Evolutionary conservation across 1,140 invertebrate species (phyloP), one percentile per base, ranked within the genome.

Genomic region (Pteromalus puparum): DNA sequence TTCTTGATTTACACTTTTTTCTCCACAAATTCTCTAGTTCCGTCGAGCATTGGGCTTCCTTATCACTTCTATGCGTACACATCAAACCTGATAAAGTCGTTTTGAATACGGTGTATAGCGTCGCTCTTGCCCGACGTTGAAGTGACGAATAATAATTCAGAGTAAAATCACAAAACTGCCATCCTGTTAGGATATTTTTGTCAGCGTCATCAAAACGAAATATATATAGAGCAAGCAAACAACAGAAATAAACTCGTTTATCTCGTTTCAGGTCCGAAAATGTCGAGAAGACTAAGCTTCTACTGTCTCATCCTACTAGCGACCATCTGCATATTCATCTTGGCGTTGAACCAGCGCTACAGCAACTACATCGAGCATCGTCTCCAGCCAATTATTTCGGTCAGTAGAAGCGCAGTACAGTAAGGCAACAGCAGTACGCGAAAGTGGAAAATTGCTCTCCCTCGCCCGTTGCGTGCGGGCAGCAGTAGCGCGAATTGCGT

Each of bases 311-410:
- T 93, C 87, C 90, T 89, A 84, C 89, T 93, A 82, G 89, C 89
- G 84, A 92, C 91, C 34, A 81, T 92, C 86, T 93, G 92, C 88
- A 92, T 93, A 46, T 92, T 92, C 88, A 90, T 93, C 87, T 82
- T 93, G 86, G 90, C 90, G 21, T 90, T 93, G 87, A 92, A 92
- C 88, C 92, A 93, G 85, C 91, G 90, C 28, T 91, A 90, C 83
- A 92, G 89, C 87, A 92, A 88, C 88, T 92, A 92, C 85, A 88
- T 93, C 77, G 92, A 92, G 84, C 90, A 92, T 88, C 91, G 89
- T 77, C 86, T 92, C 75, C 91, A 91, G 86, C 91, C 91, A 53
- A 87, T 92, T 73, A 86, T 91, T 89, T 90, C 91, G 90, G 92
- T 93, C 78, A 91, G 91, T 90, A 90, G 24, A 48, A 18, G 10